Percentiles rank a stretch among this genome's conserved stretches.
phyloP scores from a whole-genome alignment of 2,797 vertebrate genomes.

The Platalea minor region DNA sequence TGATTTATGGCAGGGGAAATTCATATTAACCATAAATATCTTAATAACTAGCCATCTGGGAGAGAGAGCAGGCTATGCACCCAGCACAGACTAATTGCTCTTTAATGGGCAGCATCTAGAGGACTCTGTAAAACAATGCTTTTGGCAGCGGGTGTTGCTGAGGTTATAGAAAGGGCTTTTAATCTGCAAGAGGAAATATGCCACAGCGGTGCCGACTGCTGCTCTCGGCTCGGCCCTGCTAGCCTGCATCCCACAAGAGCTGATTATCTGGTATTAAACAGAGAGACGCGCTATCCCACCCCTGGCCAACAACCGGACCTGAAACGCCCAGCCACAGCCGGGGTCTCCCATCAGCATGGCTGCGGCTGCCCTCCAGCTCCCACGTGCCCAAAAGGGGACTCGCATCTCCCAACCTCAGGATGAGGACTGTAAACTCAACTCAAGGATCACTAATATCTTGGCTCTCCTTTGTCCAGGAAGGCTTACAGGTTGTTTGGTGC shows the following conservation, averaged over 20 bases:
- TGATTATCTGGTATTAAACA: neutral
- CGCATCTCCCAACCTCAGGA: fast-evolving
- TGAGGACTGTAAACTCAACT: neutral
- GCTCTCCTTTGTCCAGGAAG: neutral
- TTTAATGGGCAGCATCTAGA: constrained; percentile 36
- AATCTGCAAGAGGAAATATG: constrained; percentile 15
- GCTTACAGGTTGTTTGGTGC: neutral
- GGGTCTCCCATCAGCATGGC: neutral
- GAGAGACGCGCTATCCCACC: neutral
- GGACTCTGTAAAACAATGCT: neutral
- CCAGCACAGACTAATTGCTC: constrained; percentile 26
- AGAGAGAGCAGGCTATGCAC: neutral
- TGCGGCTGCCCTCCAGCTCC: neutral
- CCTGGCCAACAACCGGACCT: fast-evolving
- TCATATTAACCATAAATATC: constrained; percentile 64
- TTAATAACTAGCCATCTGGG: constrained; percentile 49
- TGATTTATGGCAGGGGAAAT: constrained; percentile 63
- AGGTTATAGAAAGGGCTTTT: constrained; percentile 20
- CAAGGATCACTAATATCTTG: fast-evolving
- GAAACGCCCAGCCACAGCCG: fast-evolving
- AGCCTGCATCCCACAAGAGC: neutral
- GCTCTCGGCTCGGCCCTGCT: neutral
- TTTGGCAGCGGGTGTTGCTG: neutral
- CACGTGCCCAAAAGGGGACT: neutral
- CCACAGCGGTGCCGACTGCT: neutral